phyloP scores from a whole-genome alignment of 2,113 vertebrate species.

The Xiphorhynchus elegans region DNA sequence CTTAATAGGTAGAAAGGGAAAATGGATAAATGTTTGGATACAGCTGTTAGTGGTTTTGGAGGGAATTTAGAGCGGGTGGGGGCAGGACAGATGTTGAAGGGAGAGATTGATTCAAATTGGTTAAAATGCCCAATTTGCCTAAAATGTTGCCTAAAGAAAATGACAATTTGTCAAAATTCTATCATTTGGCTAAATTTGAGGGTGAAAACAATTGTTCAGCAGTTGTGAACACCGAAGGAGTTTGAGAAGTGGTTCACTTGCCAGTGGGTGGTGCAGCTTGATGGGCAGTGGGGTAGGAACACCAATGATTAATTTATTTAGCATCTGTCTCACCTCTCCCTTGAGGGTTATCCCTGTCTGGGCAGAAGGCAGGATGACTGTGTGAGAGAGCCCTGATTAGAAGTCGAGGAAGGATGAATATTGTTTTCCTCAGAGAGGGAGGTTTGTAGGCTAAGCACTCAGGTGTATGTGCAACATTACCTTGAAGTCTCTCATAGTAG shows the following conservation, averaged over 20 bases:
- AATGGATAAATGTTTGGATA: background rate
- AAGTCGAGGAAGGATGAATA: background rate
- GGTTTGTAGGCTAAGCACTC: background rate
- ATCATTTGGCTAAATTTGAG: background rate
- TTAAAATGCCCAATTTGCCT: background rate
- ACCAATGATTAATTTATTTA: fast-evolving
- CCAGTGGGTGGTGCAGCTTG: background rate
- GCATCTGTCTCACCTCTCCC: background rate
- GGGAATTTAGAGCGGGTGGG: background rate
- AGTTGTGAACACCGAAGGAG: background rate
- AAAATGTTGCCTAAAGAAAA: background rate
- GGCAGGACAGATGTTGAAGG: background rate
- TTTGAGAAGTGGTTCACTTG: background rate
- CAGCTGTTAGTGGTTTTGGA: background rate
- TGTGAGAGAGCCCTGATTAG: background rate
- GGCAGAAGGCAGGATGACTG: background rate
- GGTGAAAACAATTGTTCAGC: background rate
- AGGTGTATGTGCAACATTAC: background rate
- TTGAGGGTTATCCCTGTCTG: background rate
- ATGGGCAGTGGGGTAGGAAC: background rate
- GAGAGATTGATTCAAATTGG: background rate
- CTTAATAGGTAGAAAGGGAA: background rate
- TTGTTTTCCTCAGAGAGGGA: background rate
- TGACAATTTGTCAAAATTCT: background rate
- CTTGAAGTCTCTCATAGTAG: background rate